Conservation (phyloP, 1,140 invertebrate species). For the Drosophila bocqueti region DNA sequence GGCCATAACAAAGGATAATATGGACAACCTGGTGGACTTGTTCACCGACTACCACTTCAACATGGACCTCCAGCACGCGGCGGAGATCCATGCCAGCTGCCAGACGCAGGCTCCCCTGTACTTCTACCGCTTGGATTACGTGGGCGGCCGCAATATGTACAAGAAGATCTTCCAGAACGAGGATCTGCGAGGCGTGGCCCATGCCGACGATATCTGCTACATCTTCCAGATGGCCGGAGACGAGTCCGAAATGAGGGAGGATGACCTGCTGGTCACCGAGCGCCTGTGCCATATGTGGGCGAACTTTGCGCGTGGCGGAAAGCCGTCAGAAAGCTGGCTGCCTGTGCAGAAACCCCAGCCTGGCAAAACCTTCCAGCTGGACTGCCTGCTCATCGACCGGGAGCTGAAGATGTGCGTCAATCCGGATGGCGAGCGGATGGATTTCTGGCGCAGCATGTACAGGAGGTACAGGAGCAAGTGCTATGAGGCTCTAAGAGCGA, state of each 20-base stretch:
- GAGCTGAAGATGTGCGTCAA: constrained; percentile 65
- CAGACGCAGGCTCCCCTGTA: constrained; percentile 68
- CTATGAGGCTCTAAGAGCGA: constrained; percentile 55
- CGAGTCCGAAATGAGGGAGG: constrained; percentile 84
- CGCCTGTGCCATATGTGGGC: constrained; percentile 87
- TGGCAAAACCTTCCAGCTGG: constrained; percentile 50
- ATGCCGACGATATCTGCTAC: constrained; percentile 88
- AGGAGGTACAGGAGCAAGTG: constrained; percentile 50
- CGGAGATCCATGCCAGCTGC: constrained; percentile 61
- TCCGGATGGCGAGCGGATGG: constrained; percentile 81
- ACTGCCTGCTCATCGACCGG: constrained; percentile 77
- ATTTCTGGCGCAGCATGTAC: constrained; percentile 84
- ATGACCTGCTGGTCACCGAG: constrained; percentile 85
- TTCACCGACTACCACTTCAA: constrained; percentile 72
- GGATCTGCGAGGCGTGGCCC: constrained; percentile 86
- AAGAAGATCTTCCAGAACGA: constrained; percentile 82
- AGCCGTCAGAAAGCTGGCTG: constrained; percentile 73
- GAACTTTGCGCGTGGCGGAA: constrained; percentile 87
- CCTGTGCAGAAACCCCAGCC: constrained; percentile 45
- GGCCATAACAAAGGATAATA: constrained; percentile 27
- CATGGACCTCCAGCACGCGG: constrained; percentile 61
- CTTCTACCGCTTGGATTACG: constrained; percentile 86
- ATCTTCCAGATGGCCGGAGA: constrained; percentile 87
- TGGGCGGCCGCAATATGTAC: constrained; percentile 86
- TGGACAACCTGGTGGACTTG: constrained; percentile 62